Evolutionary conservation across 2,888 invertebrate genomes (phyloP).

Genomic region (Plagodis pulveraria): DNA sequence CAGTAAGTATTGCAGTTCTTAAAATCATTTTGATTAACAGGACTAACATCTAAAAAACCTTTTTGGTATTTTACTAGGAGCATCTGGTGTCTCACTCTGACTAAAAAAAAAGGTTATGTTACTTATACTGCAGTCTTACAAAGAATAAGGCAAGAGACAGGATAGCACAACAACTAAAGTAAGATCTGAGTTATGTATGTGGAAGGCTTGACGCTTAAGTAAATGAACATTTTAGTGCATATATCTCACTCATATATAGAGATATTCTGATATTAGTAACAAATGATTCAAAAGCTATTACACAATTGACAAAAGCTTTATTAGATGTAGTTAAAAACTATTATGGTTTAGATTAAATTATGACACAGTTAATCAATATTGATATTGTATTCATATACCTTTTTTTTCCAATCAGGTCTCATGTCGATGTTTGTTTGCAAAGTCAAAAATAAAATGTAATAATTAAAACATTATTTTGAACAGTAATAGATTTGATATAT

Average conservation of each 20-base stretch:
- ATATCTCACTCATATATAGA: constrained; percentile 8
- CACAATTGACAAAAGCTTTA: constrained; percentile 27
- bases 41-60: no score
- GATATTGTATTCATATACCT: constrained; percentile 59
- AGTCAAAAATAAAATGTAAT: constrained; percentile 65
- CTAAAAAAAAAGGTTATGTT: no score
- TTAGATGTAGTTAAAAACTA: constrained; percentile 4
- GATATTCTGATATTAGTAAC: constrained; percentile 11
- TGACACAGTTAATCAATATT: constrained; percentile 29
- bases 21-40: no score
- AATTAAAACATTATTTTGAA: constrained; percentile 19
- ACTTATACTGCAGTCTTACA: no score
- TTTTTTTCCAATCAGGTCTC: constrained; percentile 80
- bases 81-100: no score
- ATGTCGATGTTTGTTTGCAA: constrained; percentile 78
- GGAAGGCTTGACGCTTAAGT: background rate
- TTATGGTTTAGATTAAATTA: constrained; percentile 22
- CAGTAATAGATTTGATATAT: background rate
- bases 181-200: no score
- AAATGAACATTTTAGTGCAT: constrained; percentile 9
- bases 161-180: no score
- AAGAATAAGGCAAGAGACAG: no score
- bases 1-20: no score
- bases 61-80: no score
- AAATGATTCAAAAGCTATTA: constrained; percentile 11